These are phyloP conservation scores for Syrphus vitripennis DNA, from an alignment of 2,888 invertebrate genomes.

Conservation along the genomic window DNA sequence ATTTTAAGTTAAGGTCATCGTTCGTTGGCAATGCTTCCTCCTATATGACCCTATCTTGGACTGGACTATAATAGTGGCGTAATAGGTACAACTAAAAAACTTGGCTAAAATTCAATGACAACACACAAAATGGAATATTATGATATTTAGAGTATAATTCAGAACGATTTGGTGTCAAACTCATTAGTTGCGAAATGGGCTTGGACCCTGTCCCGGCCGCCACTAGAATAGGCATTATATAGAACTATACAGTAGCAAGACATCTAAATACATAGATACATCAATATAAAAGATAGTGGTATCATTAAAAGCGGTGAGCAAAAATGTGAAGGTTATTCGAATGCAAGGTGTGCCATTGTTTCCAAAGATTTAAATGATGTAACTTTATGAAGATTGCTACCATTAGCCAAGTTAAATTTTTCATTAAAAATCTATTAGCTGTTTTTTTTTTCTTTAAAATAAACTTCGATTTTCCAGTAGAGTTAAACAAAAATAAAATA, in stretches of 20 bases:
- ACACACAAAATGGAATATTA: constrained; percentile 3
- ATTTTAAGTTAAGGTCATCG: constrained; percentile 44
- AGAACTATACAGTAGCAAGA: neutral
- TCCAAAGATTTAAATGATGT: neutral
- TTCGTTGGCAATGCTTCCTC: neutral
- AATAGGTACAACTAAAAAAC: neutral
- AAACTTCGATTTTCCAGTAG: too few species aligned
- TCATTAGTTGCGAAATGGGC: constrained; percentile 60
- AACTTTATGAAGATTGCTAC: constrained; percentile 12
- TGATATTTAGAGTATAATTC: too few species aligned
- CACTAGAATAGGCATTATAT: neutral
- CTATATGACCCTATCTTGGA: constrained; percentile 36
- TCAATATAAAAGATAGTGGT: neutral
- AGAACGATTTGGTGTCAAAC: constrained; percentile 40
- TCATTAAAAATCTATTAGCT: neutral
- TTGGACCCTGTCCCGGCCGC: neutral
- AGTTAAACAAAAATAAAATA: too few species aligned
- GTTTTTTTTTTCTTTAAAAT: neutral
- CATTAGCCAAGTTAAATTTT: neutral
- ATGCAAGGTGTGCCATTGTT: constrained; percentile 19
- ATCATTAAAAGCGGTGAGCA: neutral
- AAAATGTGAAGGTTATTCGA: constrained; percentile 42
- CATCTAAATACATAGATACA: too few species aligned
- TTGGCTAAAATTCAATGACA: constrained; percentile 21
- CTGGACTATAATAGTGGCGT: neutral